A percentile compares a stretch with the other conserved stretches of the same genome.
phyloP scores from a whole-genome alignment of 2,113 vertebrate species.

The Oncorhynchus nerka region DNA sequence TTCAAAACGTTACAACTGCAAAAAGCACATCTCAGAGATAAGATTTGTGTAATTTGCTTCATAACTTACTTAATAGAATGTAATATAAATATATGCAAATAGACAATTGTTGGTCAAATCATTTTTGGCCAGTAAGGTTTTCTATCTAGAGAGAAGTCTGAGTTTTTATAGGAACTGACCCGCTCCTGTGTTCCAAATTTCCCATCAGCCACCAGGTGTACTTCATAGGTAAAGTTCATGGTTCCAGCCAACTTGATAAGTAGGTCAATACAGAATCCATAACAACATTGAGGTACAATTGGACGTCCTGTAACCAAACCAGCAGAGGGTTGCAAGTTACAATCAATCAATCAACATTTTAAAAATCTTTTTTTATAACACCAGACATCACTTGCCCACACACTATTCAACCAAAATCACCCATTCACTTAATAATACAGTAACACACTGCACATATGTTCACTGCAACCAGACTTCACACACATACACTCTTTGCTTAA shows the following conservation, averaged over 20 bases:
- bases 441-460: not conserved
- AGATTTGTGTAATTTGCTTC: not conserved
- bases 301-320: slow-evolving; percentile 82
- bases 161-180: slow-evolving; percentile 70
- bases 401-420: not conserved
- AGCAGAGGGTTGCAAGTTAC: slow-evolving; percentile 44
- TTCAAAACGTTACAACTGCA: not conserved
- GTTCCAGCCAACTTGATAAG: slow-evolving; percentile 94
- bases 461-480: slow-evolving; percentile 11
- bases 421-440: not conserved
- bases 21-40: not conserved
- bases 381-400: not conserved
- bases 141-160: not conserved
- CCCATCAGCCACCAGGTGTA: slow-evolving; percentile 96
- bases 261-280: slow-evolving; percentile 94
- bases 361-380: not conserved
- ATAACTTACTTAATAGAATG: too few relatives aligned
- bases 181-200: slow-evolving; percentile 98
- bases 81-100: not conserved
- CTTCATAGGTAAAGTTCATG: slow-evolving; percentile 98
- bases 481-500: not conserved
- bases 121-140: not conserved
- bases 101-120: not conserved
- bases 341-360: slow-evolving; percentile 17
- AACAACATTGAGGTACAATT: slow-evolving; percentile 92